Base-by-base conservation (phyloP, 2,113 vertebrate genomes). In the Zeus faber region DNA sequence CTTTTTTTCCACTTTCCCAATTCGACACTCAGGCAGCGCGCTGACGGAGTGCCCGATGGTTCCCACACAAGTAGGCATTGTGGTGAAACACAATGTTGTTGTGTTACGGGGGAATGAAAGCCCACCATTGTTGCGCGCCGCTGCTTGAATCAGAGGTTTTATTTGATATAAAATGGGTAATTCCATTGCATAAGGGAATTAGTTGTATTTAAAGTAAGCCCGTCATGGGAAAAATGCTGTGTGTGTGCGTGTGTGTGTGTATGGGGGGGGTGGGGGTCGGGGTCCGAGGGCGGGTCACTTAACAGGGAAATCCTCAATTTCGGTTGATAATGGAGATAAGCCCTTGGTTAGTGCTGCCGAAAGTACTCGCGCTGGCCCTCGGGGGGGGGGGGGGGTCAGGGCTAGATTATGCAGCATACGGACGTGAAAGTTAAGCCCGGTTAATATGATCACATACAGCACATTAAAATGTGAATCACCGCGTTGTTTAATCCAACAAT, bases 111-210 rank as follows among this genome's bases (percentile, higher is more conserved):
- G 62, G 64, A 58, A 71, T 84, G 53, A 83, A 74, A 76, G 74
- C 65, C 45, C 49, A 9, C 66, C 67, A 67, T 83, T 85, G 77
- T 83, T 84, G 65, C 54, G 27, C 44, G 51, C 66, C 39, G 54
- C 54, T 64, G 53, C 67, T 70, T 54, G 65, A 80, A 80, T 81
- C 57, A n/a, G 37, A 68, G 51, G 65, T 83, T 86, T 84, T 74
- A 70, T 78, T 79, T 77, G 69, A 77, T 72, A 82, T 77, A 65
- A 79, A 82, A 79, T 65, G 67, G 70, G 60, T 80, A 85, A 88
- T 80, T 82, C 73, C 67, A 53, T 85, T 86, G 77, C 76, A 33
- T 85, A 84, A 86, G 53, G 61, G 79, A 65, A 79, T 82, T 82
- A 80, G 58, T 52, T 53, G 55, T 61, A 56, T 85, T 85, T 83